A percentile compares a stretch with the other conserved stretches of the same genome.
These are phyloP conservation scores for Argyresthia albistria DNA, from an alignment of 2,888 invertebrate species.

Conservation along the genomic window DNA sequence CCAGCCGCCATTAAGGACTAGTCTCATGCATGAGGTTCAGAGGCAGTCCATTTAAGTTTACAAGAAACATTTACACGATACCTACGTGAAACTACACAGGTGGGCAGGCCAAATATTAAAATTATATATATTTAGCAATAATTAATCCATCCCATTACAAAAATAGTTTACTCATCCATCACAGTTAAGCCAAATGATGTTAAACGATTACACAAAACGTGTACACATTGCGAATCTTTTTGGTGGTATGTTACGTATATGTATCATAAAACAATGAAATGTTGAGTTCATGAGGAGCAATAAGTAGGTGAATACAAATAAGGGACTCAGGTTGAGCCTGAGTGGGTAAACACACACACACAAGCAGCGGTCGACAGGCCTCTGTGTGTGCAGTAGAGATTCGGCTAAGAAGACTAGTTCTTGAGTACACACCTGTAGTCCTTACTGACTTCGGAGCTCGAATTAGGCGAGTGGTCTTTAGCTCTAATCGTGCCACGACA, in stretches of 20 bases:
- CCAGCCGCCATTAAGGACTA: no score
- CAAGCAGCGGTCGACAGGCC: slow-evolving; percentile 6
- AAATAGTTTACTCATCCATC: slow-evolving; percentile 34
- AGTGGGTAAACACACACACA: no score
- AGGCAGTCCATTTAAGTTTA: no score
- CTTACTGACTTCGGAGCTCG: slow-evolving; percentile 64
- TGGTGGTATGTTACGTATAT: not conserved
- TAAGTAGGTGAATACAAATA: not conserved
- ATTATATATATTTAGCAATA: slow-evolving; percentile 26
- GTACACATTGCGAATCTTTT: not conserved
- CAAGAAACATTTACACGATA: slow-evolving; percentile 16
- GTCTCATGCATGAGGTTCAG: no score
- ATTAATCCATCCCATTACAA: slow-evolving; percentile 29
- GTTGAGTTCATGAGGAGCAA: not conserved
- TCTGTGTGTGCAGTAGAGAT: slow-evolving; percentile 11
- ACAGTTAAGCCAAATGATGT: slow-evolving; percentile 47
- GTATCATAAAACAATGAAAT: not conserved
- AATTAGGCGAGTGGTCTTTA: slow-evolving; percentile 67
- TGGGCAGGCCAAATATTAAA: slow-evolving; percentile 62
- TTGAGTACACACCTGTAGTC: slow-evolving; percentile 72
- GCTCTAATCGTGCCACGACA: slow-evolving; percentile 74
- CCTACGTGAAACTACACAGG: slow-evolving; percentile 17
- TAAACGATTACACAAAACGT: slow-evolving; percentile 33
- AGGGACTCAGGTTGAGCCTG: not conserved
- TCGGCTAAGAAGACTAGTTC: slow-evolving; percentile 41